phyloP scores from a whole-genome alignment of 2,797 vertebrate species.

The Sitta carolinensis region DNA sequence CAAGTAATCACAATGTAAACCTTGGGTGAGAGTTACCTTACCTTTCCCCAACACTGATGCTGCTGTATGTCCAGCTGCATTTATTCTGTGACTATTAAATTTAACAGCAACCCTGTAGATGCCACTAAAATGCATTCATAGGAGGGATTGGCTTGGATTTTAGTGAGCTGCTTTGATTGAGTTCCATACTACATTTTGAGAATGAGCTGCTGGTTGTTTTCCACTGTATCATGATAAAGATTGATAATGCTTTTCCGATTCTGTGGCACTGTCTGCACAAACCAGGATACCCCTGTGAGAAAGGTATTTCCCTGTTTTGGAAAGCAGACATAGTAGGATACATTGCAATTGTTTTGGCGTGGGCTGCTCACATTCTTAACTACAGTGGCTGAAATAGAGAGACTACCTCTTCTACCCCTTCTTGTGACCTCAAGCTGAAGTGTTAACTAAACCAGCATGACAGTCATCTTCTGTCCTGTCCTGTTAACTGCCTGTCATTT shows the following conservation, averaged over 20 bases:
- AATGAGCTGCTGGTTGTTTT: background rate
- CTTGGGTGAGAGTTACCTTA: background rate
- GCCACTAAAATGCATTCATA: background rate
- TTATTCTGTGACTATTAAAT: background rate
- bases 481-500: slow-evolving; percentile 1
- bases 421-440: slow-evolving; percentile 4
- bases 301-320: slow-evolving; percentile 10
- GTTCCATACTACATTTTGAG: background rate
- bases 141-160: background rate
- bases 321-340: slow-evolving; percentile 20
- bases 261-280: background rate
- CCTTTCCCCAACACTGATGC: background rate
- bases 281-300: background rate
- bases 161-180: background rate
- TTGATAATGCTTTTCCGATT: background rate
- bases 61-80: background rate
- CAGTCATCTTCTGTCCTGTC: slow-evolving; percentile 6
- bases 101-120: background rate
- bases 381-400: slow-evolving; percentile 71
- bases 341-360: slow-evolving; percentile 26
- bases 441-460: slow-evolving; percentile 56
- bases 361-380: slow-evolving; percentile 67
- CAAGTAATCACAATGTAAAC: background rate
- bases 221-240: background rate
- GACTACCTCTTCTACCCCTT: background rate